Percentiles rank a stretch among this genome's conserved stretches.
These are phyloP conservation scores for Microcebus ravelobensis DNA, from an alignment of 2,113 vertebrate species.

Conservation along the genomic window DNA sequence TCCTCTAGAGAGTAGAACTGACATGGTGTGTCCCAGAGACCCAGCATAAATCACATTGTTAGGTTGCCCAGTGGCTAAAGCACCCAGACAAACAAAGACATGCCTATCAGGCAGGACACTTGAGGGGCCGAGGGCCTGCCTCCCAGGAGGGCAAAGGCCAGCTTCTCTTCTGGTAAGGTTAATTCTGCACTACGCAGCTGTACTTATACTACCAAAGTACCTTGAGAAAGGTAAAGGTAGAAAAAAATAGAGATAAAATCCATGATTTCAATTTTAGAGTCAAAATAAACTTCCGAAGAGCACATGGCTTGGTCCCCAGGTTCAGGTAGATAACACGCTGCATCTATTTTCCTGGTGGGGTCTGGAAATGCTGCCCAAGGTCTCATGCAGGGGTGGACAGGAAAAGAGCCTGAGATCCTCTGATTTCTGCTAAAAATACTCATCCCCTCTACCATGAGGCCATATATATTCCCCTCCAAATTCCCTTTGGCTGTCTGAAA, in stretches of 20 bases:
- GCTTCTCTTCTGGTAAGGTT: neutral
- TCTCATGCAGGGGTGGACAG: neutral
- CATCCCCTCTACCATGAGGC: neutral
- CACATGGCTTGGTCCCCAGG: neutral
- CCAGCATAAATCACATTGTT: neutral
- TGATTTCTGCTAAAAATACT: constrained; percentile 23
- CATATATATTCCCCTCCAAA: neutral
- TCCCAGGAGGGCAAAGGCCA: neutral
- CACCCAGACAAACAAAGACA: neutral
- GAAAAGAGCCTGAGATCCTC: neutral
- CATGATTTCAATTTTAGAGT: constrained; percentile 31
- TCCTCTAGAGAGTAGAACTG: neutral
- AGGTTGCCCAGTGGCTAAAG: neutral
- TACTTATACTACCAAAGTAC: neutral
- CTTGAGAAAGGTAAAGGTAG: neutral
- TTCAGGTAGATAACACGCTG: neutral
- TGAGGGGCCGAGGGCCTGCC: neutral
- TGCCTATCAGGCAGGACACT: neutral
- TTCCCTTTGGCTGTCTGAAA: neutral
- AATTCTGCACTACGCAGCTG: neutral
- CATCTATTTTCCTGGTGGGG: neutral
- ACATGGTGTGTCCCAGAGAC: neutral
- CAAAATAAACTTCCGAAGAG: constrained; percentile 32
- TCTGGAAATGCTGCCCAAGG: neutral
- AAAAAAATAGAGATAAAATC: neutral